Evolutionary conservation across 2,113 vertebrate species (phyloP).

Genomic region (Crotalus tigris): DNA sequence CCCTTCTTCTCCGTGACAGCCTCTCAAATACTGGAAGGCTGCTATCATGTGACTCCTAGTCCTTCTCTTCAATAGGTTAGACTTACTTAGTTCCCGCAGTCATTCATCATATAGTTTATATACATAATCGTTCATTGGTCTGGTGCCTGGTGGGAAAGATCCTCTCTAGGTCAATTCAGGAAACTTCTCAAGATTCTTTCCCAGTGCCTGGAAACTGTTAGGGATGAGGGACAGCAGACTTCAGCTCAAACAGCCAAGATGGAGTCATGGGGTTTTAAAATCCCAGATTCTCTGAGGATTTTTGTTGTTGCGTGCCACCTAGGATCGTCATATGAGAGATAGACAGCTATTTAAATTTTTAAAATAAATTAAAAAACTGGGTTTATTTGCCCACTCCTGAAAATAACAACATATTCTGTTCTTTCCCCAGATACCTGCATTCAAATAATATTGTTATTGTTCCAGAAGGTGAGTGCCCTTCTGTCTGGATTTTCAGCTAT

Average conservation of each 20-base stretch:
- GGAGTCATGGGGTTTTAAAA: not conserved
- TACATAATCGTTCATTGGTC: not conserved
- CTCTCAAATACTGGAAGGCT: not conserved
- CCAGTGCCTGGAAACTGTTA: not conserved
- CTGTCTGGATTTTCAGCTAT: slow-evolving; percentile 30
- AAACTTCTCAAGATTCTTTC: not conserved
- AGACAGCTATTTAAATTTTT: not conserved
- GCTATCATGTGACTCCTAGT: not conserved
- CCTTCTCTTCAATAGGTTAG: not conserved
- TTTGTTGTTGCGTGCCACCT: not conserved
- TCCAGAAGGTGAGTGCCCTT: slow-evolving; percentile 86
- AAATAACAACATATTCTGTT: slow-evolving; percentile 58
- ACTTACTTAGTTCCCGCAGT: not conserved
- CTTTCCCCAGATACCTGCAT: slow-evolving; percentile 85
- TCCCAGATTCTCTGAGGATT: not conserved
- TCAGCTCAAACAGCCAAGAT: not conserved
- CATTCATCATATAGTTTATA: not conserved
- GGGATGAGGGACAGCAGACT: not conserved
- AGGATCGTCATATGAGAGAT: not conserved
- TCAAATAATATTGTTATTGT: slow-evolving; percentile 95
- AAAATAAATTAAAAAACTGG: slow-evolving; percentile 21
- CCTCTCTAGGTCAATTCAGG: not conserved
- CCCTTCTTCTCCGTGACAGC: not conserved
- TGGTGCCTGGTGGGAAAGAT: not conserved
- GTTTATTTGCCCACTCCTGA: slow-evolving; percentile 50